Evolutionary conservation across 1,140 invertebrate species (phyloP).

Genomic region (Apocrypta bakeri): DNA sequence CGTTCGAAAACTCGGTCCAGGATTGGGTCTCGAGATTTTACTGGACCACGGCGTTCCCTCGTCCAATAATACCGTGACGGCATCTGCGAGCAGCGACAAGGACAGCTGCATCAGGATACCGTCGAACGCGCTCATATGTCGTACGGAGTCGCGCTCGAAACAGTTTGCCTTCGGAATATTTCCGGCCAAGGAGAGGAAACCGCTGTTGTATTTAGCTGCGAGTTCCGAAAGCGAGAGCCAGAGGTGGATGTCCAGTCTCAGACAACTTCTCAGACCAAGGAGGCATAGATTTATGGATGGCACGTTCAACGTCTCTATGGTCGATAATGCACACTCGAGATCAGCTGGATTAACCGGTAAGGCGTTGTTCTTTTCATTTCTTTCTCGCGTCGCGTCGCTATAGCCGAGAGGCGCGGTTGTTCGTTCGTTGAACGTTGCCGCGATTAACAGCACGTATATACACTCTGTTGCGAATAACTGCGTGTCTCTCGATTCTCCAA

Average conservation of each 20-base stretch:
- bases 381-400: too few species aligned
- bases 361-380: slow-evolving; percentile 15
- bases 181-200: slow-evolving; percentile 70
- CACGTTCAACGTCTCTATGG: slow-evolving; percentile 73
- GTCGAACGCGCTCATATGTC: slow-evolving; percentile 69
- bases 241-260: slow-evolving; percentile 75
- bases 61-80: not conserved
- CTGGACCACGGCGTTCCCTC: slow-evolving; percentile 61
- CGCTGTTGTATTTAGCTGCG: slow-evolving; percentile 73
- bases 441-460: too few species aligned
- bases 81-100: slow-evolving; percentile 45
- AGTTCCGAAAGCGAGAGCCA: slow-evolving; percentile 75
- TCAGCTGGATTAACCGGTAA: slow-evolving; percentile 72
- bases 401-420: too few species aligned
- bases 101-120: slow-evolving; percentile 67
- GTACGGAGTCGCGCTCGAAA: slow-evolving; percentile 76
- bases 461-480: too few species aligned
- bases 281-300: slow-evolving; percentile 64
- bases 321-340: slow-evolving; percentile 76
- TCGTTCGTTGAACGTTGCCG: too few species aligned
- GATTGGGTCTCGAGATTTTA: slow-evolving; percentile 64
- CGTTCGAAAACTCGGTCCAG: slow-evolving; percentile 61
- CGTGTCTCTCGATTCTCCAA: too few species aligned
- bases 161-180: slow-evolving; percentile 77
- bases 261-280: slow-evolving; percentile 72